These are phyloP conservation scores for Saxicola maurus DNA, from an alignment of 2,797 vertebrate genomes.

Conservation along the genomic window DNA sequence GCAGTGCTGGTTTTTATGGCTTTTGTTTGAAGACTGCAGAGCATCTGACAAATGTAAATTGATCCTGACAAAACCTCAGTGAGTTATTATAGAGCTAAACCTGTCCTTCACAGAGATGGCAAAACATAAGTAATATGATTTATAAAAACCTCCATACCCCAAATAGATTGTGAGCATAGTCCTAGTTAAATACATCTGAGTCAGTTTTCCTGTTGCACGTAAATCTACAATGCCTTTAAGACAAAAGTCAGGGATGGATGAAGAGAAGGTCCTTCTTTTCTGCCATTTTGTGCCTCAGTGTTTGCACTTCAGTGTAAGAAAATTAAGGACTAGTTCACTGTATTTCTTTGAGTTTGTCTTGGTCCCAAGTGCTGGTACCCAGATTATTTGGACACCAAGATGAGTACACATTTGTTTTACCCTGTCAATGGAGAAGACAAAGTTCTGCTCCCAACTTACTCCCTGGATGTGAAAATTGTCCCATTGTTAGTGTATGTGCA, in stretches of 20 bases:
- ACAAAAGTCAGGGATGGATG: neutral
- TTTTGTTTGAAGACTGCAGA: constrained; percentile 24
- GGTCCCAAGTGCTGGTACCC: neutral
- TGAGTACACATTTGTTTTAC: neutral
- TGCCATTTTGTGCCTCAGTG: neutral
- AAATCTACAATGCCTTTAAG: neutral
- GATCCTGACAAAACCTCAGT: constrained; percentile 25
- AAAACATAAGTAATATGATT: constrained; percentile 1
- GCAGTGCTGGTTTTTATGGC: neutral
- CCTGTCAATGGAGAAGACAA: accelerated
- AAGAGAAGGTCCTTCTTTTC: neutral
- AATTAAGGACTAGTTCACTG: neutral
- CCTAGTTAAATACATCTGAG: neutral
- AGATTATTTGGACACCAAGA: neutral
- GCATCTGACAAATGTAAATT: constrained; percentile 34
- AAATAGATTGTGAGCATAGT: neutral
- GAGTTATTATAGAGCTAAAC: constrained; percentile 15
- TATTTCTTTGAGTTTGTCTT: neutral
- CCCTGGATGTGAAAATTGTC: neutral
- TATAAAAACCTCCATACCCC: neutral
- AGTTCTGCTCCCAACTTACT: neutral
- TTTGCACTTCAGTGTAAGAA: neutral
- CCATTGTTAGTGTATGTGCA: neutral
- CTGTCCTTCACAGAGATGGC: neutral
- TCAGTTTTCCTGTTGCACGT: neutral